Evolutionary conservation across 2,888 invertebrate species (phyloP).

Genomic region (Heliconius hortense): DNA sequence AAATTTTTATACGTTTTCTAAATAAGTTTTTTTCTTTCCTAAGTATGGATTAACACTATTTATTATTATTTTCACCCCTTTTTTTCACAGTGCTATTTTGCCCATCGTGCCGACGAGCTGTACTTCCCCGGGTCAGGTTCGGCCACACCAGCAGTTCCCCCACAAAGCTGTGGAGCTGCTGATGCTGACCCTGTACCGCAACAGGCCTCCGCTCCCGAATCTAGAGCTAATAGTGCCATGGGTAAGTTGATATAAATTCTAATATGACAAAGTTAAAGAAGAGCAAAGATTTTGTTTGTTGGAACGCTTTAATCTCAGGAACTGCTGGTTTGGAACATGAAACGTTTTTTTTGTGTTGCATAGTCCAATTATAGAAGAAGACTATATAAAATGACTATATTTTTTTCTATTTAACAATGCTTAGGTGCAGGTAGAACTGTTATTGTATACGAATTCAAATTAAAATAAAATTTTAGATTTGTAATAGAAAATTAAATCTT

Average conservation of each 20-base stretch:
- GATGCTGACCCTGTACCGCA: constrained; percentile 46
- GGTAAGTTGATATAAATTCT: constrained; percentile 40
- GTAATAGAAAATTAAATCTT: too few species aligned
- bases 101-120: constrained; percentile 87
- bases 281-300: neutral
- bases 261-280: neutral
- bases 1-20: too few species aligned
- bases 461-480: too few species aligned
- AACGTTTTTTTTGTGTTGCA: too few species aligned
- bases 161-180: constrained; percentile 34
- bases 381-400: too few species aligned
- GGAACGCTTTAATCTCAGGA: neutral
- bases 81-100: constrained; percentile 87
- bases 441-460: too few species aligned
- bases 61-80: neutral
- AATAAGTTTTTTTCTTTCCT: too few species aligned
- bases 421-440: too few species aligned
- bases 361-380: too few species aligned
- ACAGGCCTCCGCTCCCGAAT: constrained; percentile 42
- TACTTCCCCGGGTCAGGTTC: constrained; percentile 77
- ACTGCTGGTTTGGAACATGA: neutral
- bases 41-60: too few species aligned
- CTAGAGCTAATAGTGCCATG: constrained; percentile 55
- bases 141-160: constrained; percentile 51
- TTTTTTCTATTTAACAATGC: too few species aligned